Base-by-base conservation (phyloP, 2,888 invertebrate genomes). In the Caenorhabditis sp. region DNA sequence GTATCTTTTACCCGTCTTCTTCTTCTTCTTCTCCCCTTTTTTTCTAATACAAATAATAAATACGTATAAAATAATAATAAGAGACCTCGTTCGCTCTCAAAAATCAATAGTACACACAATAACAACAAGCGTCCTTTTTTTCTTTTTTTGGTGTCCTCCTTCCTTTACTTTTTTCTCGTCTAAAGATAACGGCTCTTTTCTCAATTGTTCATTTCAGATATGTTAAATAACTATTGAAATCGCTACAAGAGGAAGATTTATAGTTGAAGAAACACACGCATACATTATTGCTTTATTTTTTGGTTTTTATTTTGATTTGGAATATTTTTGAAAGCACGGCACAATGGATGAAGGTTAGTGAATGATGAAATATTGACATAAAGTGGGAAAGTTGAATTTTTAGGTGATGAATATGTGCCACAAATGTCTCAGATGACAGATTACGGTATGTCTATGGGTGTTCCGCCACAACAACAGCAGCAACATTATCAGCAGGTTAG, bases 331-430 rank as follows among this genome's bases (percentile, higher is more conserved):
- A n/a, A n/a, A n/a, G n/a, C n/a, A n/a, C n/a, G 31, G 31, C 31
- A 31, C 31, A 43, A 56, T 56, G 56, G 56, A 56, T 56, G 56
- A 56, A 26, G 56, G 56, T 56, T 1, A 27, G 56, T n/a, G n/a
- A n/a, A n/a, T n/a, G n/a, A n/a, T n/a, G n/a, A n/a, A n/a, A n/a
- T n/a, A 12, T 21, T 26, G 12, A 8, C 17, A 26, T 36, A n/a
- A 59, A 78, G 4, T 31, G 4, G 5, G 4, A n/a, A 59, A 78
- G 4, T 31, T 31, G 5, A 7, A 7, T 31, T 69, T 69, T 38
- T 59, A 77, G 85, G 81, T 50, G 85, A 85, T 65, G 85, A 84
- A 23, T 85, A 85, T 67, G 83, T 85, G 58, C 85, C 85, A 49
- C 85, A 85, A 70, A 81, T 85, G 68, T 75, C 83, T 49, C 86